Evolutionary conservation across 2,888 invertebrate genomes (phyloP), one percentile per base, ranked within the genome.

Genomic region (Disparrhopalites patrizii): DNA sequence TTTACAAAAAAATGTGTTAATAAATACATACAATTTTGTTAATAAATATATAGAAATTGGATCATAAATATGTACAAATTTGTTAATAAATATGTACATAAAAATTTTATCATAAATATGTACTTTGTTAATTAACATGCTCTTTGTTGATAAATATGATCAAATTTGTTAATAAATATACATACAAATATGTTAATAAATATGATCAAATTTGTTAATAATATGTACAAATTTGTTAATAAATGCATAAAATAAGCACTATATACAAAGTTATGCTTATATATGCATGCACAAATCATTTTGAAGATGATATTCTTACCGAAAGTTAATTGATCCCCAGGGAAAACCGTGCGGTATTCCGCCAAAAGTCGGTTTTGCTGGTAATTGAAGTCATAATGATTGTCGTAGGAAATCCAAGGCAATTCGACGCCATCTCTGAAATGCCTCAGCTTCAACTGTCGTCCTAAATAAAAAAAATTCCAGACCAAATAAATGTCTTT

Each of bases 371-470:
- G 52, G 15, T 28, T 62, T 56, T 66, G 62, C 23, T 62, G 66
- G 40, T 62, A 66, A 20, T 66, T 40, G 40, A 57, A 62, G 33
- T 66, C 57, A 30, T 66, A 66, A n/a, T 66, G 55, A 8, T 62
- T 28, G 20, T 66, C 66, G 1, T 1, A 3, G 2, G 23, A 8
- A 2, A 66, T 18, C 62, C 56, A 62, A 5, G 66, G 66, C n/a
- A 66, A 52, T 51, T 66, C 66, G 7, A 25, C 47, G 1, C 56
- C 51, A 31, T 56, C 54, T 1, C 66, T 47, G 56, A 66, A 57
- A 38, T 66, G 66, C 15, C 66, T 47, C 3, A 66, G 15, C 25
- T 56, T 43, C 25, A 62, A 30, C 38, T 62, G 31, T 23, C 62
- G 31, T 2, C 66, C 47, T 47, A 15, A 10, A 43, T n/a, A n/a